These are phyloP conservation scores for Piaya cayana DNA, from an alignment of 2,113 vertebrate species.

Conservation along the genomic window DNA sequence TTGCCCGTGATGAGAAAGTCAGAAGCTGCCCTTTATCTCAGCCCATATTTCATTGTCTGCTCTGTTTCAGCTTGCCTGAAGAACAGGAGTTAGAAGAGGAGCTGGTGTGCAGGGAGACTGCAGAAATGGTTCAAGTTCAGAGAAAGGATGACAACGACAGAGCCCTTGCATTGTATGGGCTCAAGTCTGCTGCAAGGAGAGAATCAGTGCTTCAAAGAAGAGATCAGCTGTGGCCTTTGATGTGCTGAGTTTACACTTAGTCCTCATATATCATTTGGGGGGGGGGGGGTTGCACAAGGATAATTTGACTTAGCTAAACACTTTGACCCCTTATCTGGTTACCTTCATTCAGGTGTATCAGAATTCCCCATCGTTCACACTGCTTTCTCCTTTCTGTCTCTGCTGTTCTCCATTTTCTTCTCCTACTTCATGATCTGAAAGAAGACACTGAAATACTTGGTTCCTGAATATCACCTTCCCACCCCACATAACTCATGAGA, in stretches of 20 bases:
- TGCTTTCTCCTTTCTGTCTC: not conserved
- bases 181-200: not conserved
- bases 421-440: not conserved
- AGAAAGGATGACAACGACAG: not conserved
- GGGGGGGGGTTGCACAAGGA: not conserved
- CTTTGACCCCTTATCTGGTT: not conserved
- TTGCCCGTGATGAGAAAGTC: not conserved
- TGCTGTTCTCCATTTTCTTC: not conserved
- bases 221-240: not conserved
- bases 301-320: not conserved
- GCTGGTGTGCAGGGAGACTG: not conserved
- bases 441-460: not conserved
- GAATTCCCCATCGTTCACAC: not conserved
- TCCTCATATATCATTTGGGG: not conserved
- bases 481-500: not conserved
- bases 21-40: not conserved
- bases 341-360: not conserved
- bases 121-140: not conserved
- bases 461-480: not conserved
- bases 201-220: not conserved
- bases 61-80: not conserved
- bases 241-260: not conserved
- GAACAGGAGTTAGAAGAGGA: not conserved
- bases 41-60: not conserved
- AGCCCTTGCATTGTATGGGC: not conserved